Conservation (phyloP, 2,113 vertebrate genomes). For the Pelmatolapia mariae region DNA sequence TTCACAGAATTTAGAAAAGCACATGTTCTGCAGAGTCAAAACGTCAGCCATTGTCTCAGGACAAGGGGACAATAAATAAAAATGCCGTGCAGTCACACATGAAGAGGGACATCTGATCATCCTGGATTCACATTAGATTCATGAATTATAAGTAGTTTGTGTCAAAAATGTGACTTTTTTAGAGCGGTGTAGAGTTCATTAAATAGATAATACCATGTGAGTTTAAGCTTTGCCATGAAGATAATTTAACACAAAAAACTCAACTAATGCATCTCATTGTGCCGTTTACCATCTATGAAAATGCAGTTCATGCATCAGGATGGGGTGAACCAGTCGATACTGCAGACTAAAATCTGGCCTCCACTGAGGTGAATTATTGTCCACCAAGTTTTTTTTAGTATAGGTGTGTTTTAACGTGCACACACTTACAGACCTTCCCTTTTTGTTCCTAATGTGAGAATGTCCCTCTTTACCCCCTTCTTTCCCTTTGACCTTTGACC, state of each 20-base stretch:
- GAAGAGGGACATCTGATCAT: neutral
- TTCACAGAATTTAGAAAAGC: neutral
- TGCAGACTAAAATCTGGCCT: neutral
- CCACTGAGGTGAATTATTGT: neutral
- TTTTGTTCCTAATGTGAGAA: constrained; percentile 24
- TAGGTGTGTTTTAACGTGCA: neutral
- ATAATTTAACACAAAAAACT: neutral
- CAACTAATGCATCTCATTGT: neutral
- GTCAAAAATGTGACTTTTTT: neutral
- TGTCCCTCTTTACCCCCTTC: constrained; percentile 32
- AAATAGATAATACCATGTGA: neutral
- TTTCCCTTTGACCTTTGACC: constrained; percentile 32
- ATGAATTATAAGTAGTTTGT: neutral
- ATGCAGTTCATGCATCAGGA: neutral
- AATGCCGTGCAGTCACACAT: neutral
- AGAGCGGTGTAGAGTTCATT: neutral
- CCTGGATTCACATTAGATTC: neutral
- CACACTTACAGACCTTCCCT: neutral
- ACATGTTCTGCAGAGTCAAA: neutral
- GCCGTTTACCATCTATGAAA: neutral
- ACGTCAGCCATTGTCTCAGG: neutral
- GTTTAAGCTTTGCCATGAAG: neutral
- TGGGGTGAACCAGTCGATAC: neutral
- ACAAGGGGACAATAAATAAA: neutral
- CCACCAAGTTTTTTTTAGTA: neutral